Conservation (phyloP, 1,140 invertebrate genomes). For the Magallana gigas region DNA sequence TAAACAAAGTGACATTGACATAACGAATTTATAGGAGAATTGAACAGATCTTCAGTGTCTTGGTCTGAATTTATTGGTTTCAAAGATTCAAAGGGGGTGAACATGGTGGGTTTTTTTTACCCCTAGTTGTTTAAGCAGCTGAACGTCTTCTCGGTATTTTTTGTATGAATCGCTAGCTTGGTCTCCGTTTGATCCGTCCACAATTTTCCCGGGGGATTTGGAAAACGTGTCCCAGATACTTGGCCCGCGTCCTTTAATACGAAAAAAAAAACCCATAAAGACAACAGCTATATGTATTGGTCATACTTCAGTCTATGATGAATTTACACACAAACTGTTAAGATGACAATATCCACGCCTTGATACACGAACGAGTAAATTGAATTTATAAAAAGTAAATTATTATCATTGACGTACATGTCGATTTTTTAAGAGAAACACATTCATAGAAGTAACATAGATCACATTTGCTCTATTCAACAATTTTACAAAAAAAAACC, state of each 20-base stretch:
- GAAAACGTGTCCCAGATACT: conserved; percentile 82
- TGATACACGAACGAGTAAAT: too few species aligned
- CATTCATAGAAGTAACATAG: too few species aligned
- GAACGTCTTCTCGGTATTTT: conserved; percentile 84
- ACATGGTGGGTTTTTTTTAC: conserved; percentile 51
- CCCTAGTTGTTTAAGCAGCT: conserved; percentile 79
- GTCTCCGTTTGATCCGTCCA: conserved; percentile 82
- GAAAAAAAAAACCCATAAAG: not conserved
- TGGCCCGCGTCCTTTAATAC: conserved; percentile 74
- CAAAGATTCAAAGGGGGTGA: not conserved
- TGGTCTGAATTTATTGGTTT: not conserved
- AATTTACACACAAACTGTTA: too few species aligned
- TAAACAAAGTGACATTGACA: not conserved
- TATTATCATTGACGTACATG: too few species aligned
- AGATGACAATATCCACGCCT: too few species aligned
- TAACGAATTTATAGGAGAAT: too few species aligned
- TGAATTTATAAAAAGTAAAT: too few species aligned
- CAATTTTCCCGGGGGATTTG: conserved; percentile 78
- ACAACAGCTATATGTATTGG: too few species aligned
- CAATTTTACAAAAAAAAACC: too few species aligned
- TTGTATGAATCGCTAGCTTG: conserved; percentile 86
- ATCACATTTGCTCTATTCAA: too few species aligned
- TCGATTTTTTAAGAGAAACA: too few species aligned
- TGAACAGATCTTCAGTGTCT: not conserved
- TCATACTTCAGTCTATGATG: too few species aligned